Evolutionary conservation across 2,797 vertebrate species (phyloP).

Genomic region (Phataginus tetradactyla): DNA sequence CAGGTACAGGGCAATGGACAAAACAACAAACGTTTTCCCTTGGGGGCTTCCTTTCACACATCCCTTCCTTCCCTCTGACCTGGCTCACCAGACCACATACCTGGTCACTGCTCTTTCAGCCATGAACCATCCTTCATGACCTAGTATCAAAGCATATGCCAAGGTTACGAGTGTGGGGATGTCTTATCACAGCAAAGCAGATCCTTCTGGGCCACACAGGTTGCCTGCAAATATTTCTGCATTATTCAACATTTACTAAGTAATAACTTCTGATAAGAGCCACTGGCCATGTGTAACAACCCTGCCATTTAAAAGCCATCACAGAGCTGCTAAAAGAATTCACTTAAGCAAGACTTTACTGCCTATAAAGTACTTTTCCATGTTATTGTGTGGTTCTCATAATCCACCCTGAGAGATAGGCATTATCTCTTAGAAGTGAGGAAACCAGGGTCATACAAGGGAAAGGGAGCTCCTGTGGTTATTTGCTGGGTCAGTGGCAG

Average conservation of each 20-base stretch:
- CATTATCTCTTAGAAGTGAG: background rate
- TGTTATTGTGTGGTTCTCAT: background rate
- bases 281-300: background rate
- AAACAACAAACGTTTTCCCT: background rate
- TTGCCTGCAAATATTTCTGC: conserved; percentile 14
- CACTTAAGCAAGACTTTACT: background rate
- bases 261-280: conserved; percentile 29
- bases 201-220: background rate
- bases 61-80: background rate
- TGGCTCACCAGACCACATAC: background rate
- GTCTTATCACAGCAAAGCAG: background rate
- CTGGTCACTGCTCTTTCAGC: background rate
- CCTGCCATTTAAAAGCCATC: conserved; percentile 38
- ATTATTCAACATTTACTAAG: conserved; percentile 24
- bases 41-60: background rate
- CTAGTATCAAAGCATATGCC: background rate
- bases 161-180: background rate
- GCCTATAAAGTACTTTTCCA: background rate
- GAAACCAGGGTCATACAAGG: background rate
- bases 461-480: background rate
- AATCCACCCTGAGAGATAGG: background rate
- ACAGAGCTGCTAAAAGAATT: background rate
- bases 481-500: background rate
- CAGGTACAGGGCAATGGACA: background rate
- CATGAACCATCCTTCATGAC: background rate